Evolutionary conservation across 1,140 invertebrate species (phyloP).

Genomic region (Choristoneura fumiferana): DNA sequence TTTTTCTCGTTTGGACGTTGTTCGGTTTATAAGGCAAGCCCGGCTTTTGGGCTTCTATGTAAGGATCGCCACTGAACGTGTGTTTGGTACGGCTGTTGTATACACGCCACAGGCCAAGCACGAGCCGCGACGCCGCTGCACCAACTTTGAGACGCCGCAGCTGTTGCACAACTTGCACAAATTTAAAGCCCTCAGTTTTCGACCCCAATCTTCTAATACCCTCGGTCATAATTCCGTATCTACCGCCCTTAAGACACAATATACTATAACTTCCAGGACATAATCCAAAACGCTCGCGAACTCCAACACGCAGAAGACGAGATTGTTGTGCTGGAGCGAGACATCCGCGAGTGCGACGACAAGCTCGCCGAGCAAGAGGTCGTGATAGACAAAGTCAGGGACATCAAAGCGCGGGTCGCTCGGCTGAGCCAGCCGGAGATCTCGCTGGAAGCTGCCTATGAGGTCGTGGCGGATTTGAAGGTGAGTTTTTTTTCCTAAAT

Average conservation of each 20-base stretch:
- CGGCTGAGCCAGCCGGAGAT: constrained; percentile 82
- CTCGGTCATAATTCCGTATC: too few relatives aligned
- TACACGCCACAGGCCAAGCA: constrained; percentile 82
- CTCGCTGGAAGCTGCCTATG: constrained; percentile 85
- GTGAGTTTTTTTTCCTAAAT: too few relatives aligned
- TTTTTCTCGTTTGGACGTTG: too few relatives aligned
- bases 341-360: constrained; percentile 85
- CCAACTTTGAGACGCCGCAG: constrained; percentile 90
- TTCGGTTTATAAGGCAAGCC: too few relatives aligned
- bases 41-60: too few relatives aligned
- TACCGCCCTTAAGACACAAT: too few relatives aligned
- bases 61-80: too few relatives aligned
- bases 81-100: too few relatives aligned
- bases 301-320: constrained; percentile 87
- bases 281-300: constrained; percentile 92
- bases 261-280: constrained; percentile 81
- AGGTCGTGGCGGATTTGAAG: constrained; percentile 87
- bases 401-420: constrained; percentile 85
- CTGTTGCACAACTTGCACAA: constrained; percentile 95
- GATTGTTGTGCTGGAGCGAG: constrained; percentile 88
- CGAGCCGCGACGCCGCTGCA: constrained; percentile 80
- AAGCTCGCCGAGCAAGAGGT: constrained; percentile 87
- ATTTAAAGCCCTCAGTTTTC: too few relatives aligned
- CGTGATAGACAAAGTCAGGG: constrained; percentile 86
- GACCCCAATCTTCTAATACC: too few relatives aligned